These are phyloP conservation scores for Poeciliopsis turrubarensis DNA, from an alignment of 2,113 vertebrate species.

Conservation along the genomic window DNA sequence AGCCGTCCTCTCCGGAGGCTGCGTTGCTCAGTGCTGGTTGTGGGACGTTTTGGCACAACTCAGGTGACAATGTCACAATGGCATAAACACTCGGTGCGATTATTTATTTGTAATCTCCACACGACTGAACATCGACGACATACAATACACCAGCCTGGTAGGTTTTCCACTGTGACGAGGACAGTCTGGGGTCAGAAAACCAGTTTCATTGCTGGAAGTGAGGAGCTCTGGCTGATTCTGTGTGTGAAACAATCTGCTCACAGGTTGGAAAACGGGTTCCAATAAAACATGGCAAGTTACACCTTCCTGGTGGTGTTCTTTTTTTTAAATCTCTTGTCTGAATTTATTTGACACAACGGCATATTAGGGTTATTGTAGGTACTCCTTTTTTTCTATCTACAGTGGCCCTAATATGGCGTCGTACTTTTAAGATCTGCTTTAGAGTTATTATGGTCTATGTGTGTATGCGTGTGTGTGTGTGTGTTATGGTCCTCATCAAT, in stretches of 20 bases:
- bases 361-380: too few relatives aligned
- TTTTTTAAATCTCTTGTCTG: slow-evolving; percentile 31
- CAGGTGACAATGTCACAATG: slow-evolving; percentile 35
- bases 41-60: slow-evolving; percentile 58
- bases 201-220: slow-evolving; percentile 43
- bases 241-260: slow-evolving; percentile 28
- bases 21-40: slow-evolving; percentile 60
- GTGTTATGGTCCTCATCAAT: slow-evolving; percentile 34
- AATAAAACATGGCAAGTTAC: slow-evolving; percentile 47
- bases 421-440: slow-evolving; percentile 21
- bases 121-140: slow-evolving; percentile 46
- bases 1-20: slow-evolving; percentile 26
- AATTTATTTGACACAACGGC: slow-evolving; percentile 18
- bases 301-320: slow-evolving; percentile 30
- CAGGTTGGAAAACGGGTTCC: slow-evolving; percentile 5
- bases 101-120: slow-evolving; percentile 22
- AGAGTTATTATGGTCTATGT: slow-evolving; percentile 6
- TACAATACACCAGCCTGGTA: slow-evolving; percentile 30
- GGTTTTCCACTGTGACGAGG: slow-evolving; percentile 11
- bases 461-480: neutral
- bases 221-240: slow-evolving; percentile 37
- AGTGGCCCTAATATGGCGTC: too few relatives aligned
- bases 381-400: too few relatives aligned
- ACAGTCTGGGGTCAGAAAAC: slow-evolving; percentile 43
- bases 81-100: slow-evolving; percentile 43